These are phyloP conservation scores for Amblyteles armatorius DNA, from an alignment of 2,888 invertebrate genomes.

Conservation along the genomic window DNA sequence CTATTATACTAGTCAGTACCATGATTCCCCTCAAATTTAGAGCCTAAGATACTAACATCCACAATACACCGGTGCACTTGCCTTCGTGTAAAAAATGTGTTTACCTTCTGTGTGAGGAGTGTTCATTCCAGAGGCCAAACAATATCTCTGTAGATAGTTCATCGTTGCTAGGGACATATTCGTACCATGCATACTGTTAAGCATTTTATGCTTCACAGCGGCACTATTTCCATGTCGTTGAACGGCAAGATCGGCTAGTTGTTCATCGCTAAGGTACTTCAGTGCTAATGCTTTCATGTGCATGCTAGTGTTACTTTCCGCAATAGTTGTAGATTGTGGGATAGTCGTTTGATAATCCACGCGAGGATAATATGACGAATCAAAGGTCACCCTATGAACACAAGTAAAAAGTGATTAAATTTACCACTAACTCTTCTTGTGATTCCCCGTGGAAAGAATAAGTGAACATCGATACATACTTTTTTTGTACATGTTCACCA, in stretches of 20 bases:
- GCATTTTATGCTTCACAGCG: conserved; percentile 78
- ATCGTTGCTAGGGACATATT: conserved; percentile 91
- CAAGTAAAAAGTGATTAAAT: conserved; percentile 15
- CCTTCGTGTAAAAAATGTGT: not conserved
- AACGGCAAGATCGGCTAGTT: conserved; percentile 81
- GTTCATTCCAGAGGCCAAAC: conserved; percentile 85
- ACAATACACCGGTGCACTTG: not conserved
- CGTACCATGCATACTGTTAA: conserved; percentile 81
- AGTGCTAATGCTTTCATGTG: conserved; percentile 86
- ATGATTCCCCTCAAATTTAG: too few species aligned
- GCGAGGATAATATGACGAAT: conserved; percentile 80
- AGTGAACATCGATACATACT: conserved; percentile 67
- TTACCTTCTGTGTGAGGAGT: conserved; percentile 74
- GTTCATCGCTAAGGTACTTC: conserved; percentile 86
- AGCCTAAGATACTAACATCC: not conserved
- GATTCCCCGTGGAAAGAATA: not conserved
- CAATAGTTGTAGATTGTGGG: conserved; percentile 73
- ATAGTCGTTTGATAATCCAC: conserved; percentile 77
- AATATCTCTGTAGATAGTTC: conserved; percentile 90
- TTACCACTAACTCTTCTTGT: not conserved
- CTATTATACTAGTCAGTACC: not conserved
- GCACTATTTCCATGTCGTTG: conserved; percentile 75
- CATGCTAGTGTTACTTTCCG: conserved; percentile 85
- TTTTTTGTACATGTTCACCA: conserved; percentile 74
- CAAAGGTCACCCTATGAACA: conserved; percentile 73